phyloP scores from a whole-genome alignment of 1,140 invertebrate genomes.

The Penaeus indicus region DNA sequence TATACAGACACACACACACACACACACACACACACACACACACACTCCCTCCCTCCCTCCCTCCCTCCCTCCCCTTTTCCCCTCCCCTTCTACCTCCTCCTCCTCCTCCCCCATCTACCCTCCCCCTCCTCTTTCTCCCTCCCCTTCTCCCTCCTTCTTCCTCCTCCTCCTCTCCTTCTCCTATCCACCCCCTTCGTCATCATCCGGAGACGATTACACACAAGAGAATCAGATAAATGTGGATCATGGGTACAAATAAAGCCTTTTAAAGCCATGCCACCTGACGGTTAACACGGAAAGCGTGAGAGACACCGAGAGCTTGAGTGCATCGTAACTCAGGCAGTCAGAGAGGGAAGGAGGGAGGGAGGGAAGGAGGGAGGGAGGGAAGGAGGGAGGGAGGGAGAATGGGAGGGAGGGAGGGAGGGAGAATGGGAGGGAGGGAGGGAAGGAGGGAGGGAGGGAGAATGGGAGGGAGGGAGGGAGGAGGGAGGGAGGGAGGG shows the following conservation, averaged over 20 bases:
- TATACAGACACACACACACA: too few relatives aligned
- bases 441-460: too few relatives aligned
- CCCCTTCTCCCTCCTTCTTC: not conserved
- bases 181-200: too few relatives aligned
- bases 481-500: too few relatives aligned
- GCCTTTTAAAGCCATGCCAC: constrained; percentile 8
- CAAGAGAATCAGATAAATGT: constrained; percentile 20
- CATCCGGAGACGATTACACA: not conserved
- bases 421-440: not conserved
- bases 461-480: not conserved
- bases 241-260: constrained; percentile 26
- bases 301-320: constrained; percentile 32
- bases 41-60: not conserved
- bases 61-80: too few relatives aligned
- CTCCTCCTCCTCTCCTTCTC: not conserved
- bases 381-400: not conserved
- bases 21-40: too few relatives aligned
- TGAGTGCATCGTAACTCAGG: constrained; percentile 35
- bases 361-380: not conserved
- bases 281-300: constrained; percentile 31
- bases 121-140: not conserved
- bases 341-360: not conserved
- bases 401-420: not conserved
- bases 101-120: too few relatives aligned
- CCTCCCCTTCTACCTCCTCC: not conserved